Evolutionary conservation across 2,888 invertebrate species (phyloP), one percentile per base, ranked within the genome.

Genomic region (Zele albiditarsus): DNA sequence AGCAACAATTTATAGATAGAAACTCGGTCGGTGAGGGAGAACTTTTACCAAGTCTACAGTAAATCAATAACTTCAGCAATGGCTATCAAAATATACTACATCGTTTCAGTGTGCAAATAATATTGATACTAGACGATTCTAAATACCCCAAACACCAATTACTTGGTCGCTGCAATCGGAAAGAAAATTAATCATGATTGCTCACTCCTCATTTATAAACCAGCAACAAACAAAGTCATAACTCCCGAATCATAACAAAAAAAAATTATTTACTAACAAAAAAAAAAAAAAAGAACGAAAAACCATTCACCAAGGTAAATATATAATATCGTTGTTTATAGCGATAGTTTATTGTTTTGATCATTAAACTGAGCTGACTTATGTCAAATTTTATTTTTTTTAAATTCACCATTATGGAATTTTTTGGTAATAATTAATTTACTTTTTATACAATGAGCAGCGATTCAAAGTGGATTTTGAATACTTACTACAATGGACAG

Each of bases 391-490:
- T 28, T n/a, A n/a, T 53, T n/a, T 6, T 20, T 53, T 53, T 53
- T 8, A n/a, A 5, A 53, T 53, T n/a, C 20, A 2, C 2, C 4
- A 23, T 5, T 20, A 53, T n/a, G 20, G 20, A 8, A 46, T 46
- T 46, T 46, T 46, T 42, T 14, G 0, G 1, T 14, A 42, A 10
- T 3, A 42, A 42, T 12, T 46, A n/a, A 46, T 46, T n/a, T 3
- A 46, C 3, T n/a, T 46, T 5, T 46, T 46, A 46, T 46, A 46
- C 46, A 46, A 46, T 46, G n/a, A 46, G n/a, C 12, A 38, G 38
- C 12, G 8, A 38, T 2, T 12, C 12, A 38, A 38, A 8, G 20
- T n/a, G 12, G 16, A n/a, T 60, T 16, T 91, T 99, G 92, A 92
- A 76, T 28, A n/a, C 31, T 20, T 20, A 20, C 14, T 20, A 90